phyloP scores from a whole-genome alignment of 2,113 vertebrate genomes.

The Crotophaga sulcirostris region DNA sequence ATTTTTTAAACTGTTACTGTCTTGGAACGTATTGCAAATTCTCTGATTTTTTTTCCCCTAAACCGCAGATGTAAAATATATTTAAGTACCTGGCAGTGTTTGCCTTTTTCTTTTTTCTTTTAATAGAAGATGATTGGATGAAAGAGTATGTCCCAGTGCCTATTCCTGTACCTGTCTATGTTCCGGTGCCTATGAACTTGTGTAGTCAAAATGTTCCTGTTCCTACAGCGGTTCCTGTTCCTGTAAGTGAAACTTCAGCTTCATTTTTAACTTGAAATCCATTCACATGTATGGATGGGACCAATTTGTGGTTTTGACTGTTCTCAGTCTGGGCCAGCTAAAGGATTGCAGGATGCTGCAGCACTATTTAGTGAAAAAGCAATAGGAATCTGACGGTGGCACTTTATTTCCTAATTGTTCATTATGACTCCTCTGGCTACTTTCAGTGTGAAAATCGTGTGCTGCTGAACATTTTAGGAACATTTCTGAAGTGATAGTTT shows the following conservation, averaged over 20 bases:
- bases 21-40: not conserved
- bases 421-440: not conserved
- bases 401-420: not conserved
- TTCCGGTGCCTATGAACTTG: conserved; percentile 96
- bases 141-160: conserved; percentile 93
- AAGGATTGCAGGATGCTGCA: not conserved
- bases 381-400: not conserved
- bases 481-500: not conserved
- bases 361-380: not conserved
- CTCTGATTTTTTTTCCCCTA: not conserved
- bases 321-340: not conserved
- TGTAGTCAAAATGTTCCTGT: conserved; percentile 90
- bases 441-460: not conserved
- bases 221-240: conserved; percentile 87
- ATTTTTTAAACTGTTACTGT: not conserved
- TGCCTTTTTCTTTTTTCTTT: conserved; percentile 51
- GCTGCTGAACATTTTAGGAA: not conserved
- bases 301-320: not conserved
- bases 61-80: not conserved
- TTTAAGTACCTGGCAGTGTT: conserved; percentile 32
- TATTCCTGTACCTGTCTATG: conserved; percentile 93
- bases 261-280: not conserved
- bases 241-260: conserved; percentile 80
- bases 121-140: conserved; percentile 85
- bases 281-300: not conserved